A percentile compares a stretch with the other conserved stretches of the same genome.
Evolutionary conservation across 2,888 invertebrate species (phyloP).

Genomic region (Nasonia oneida): DNA sequence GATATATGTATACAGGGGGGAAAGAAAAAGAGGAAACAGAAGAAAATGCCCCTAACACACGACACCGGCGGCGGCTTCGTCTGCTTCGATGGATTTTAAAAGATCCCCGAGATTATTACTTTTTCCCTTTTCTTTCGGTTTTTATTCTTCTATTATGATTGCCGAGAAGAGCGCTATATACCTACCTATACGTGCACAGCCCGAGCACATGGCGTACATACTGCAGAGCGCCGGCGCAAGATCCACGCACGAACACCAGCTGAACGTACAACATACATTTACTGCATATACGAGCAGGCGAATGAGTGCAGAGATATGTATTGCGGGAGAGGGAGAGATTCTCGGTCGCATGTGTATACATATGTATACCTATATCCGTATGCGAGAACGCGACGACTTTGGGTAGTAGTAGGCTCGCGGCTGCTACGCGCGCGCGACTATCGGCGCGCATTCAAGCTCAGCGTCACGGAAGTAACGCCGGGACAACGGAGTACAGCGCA

Average conservation of each 20-base stretch:
- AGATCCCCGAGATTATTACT: constrained; percentile 80
- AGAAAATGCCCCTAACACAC: constrained; percentile 67
- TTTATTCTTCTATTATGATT: constrained; percentile 77
- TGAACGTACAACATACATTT: constrained; percentile 39
- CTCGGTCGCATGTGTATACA: constrained; percentile 71
- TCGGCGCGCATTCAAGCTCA: constrained; percentile 79
- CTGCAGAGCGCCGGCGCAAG: not conserved
- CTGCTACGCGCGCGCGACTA: constrained; percentile 69
- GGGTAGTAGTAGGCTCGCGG: constrained; percentile 76
- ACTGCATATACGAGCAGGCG: not conserved
- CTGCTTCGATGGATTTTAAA: constrained; percentile 80
- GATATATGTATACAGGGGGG: not conserved
- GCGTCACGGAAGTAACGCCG: constrained; percentile 79
- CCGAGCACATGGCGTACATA: not conserved
- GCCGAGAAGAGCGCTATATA: constrained; percentile 32
- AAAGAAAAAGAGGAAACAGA: constrained; percentile 38
- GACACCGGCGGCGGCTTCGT: constrained; percentile 77
- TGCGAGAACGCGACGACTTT: constrained; percentile 75
- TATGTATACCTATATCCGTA: not conserved
- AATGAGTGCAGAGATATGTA: not conserved
- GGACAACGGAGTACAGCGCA: constrained; percentile 74
- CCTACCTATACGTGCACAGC: not conserved
- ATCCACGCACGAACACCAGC: constrained; percentile 59
- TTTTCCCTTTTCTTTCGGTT: constrained; percentile 75
- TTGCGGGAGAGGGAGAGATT: constrained; percentile 27